These are phyloP conservation scores for Folsomia manolachei DNA, from an alignment of 2,888 invertebrate species.

Conservation along the genomic window DNA sequence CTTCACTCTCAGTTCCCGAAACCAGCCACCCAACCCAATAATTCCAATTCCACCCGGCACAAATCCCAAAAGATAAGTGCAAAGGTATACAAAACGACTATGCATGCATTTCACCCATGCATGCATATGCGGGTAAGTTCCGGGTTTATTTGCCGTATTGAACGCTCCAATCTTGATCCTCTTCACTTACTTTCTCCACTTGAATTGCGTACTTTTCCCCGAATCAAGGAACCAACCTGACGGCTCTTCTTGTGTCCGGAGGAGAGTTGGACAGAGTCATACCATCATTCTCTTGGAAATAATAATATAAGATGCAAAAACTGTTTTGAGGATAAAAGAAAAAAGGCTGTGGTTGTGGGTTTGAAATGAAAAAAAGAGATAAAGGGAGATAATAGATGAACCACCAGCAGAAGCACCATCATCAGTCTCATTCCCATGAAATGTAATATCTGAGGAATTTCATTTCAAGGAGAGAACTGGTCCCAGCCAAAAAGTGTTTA, in stretches of 20 bases:
- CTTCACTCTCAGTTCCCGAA: background rate
- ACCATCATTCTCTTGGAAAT: too few species aligned
- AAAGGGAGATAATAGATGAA: conserved; percentile 2
- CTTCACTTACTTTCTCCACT: too few species aligned
- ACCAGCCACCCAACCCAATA: background rate
- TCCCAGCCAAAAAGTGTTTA: conserved; percentile 51
- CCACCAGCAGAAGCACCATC: background rate
- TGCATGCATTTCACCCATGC: background rate
- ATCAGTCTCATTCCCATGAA: conserved; percentile 28
- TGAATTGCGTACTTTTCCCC: too few species aligned
- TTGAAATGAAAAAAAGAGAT: conserved; percentile 6
- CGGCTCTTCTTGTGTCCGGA: too few species aligned
- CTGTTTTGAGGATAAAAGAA: too few species aligned
- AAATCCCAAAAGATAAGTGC: background rate
- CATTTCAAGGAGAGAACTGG: conserved; percentile 51
- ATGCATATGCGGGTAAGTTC: too few species aligned
- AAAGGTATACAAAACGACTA: background rate
- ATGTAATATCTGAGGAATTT: conserved; percentile 52
- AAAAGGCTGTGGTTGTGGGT: background rate
- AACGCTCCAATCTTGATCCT: too few species aligned
- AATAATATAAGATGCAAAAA: too few species aligned
- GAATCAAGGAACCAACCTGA: too few species aligned
- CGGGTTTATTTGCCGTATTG: too few species aligned
- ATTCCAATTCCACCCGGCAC: background rate
- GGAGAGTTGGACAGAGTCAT: background rate